These are phyloP conservation scores for Chironomus tentans DNA, from an alignment of 2,888 invertebrate genomes.

Conservation along the genomic window DNA sequence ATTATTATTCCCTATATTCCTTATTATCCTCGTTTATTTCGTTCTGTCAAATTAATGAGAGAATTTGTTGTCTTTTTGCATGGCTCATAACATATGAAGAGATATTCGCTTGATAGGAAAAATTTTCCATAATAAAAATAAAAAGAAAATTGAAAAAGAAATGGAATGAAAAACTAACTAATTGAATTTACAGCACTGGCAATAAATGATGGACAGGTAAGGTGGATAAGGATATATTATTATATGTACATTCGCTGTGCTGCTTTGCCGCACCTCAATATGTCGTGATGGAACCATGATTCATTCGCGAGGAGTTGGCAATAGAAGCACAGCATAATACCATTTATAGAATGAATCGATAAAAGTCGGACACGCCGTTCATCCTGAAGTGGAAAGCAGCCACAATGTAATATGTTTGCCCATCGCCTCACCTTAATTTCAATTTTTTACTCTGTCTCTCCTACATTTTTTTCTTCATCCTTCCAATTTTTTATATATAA, in stretches of 20 bases:
- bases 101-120: background rate
- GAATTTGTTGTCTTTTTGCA: too few species aligned
- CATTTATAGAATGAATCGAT: background rate
- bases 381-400: background rate
- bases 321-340: background rate
- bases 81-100: too few species aligned
- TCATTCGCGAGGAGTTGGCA: background rate
- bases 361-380: background rate
- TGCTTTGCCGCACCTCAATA: background rate
- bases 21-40: too few species aligned
- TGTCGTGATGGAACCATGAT: background rate
- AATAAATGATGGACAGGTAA: background rate
- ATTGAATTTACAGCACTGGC: background rate
- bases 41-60: too few species aligned
- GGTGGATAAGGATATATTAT: background rate
- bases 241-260: background rate
- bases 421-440: conserved; percentile 5
- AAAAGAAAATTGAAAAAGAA: too few species aligned
- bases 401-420: background rate
- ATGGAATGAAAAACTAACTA: background rate
- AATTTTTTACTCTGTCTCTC: background rate
- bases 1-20: too few species aligned
- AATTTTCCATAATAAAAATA: background rate
- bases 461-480: background rate
- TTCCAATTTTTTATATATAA: background rate